Evolutionary conservation across 2,797 vertebrate species (phyloP), one percentile per base, ranked within the genome.

Genomic region (Siniperca scherzeri): DNA sequence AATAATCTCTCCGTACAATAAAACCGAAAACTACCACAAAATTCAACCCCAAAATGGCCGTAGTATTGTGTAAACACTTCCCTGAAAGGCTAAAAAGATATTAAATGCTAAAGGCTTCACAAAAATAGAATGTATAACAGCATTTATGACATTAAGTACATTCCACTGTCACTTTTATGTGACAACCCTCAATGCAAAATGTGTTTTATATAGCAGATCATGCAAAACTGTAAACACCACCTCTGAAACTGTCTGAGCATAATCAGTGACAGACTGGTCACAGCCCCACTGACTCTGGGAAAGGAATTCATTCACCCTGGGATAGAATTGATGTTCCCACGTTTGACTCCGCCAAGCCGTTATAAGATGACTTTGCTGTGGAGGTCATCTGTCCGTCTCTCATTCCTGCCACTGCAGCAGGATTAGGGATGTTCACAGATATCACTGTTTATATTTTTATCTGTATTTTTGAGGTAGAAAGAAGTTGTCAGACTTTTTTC

Each of bases 251-350:
- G 59, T 74, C 42, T 12, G 59, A 67, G 77, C 55, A 40, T 69
- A 53, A 44, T 46, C 73, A 81, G 44, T 66, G 78, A 77, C 36
- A 46, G 78, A 73, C 60, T 72, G 87, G 75, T 71, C 73, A 48
- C 55, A 52, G 59, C 67, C 70, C 69, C 57, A 42, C 77, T 86
- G 80, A 89, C 74, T 83, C 71, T 57, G 21, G 57, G 27, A 81
- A 69, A 86, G 78, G 3, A 81, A 64, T 87, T 82, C 67, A 71
- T 59, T 87, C 78, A 75, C 74, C 42, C 68, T 78, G 62, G 69
- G 62, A 65, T 53, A 59, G 64, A 87, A 79, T 61, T 74, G 74
- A 83, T 85, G 65, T 77, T 83, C 40, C 53, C 27, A 25, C 69
- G 62, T 80, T 82, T 77, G 80, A 85, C 86, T 81, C 74, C 74